A percentile compares a stretch with the other conserved stretches of the same genome.
Conservation (phyloP, 2,797 vertebrate species). For the Sarcoramphus papa region DNA sequence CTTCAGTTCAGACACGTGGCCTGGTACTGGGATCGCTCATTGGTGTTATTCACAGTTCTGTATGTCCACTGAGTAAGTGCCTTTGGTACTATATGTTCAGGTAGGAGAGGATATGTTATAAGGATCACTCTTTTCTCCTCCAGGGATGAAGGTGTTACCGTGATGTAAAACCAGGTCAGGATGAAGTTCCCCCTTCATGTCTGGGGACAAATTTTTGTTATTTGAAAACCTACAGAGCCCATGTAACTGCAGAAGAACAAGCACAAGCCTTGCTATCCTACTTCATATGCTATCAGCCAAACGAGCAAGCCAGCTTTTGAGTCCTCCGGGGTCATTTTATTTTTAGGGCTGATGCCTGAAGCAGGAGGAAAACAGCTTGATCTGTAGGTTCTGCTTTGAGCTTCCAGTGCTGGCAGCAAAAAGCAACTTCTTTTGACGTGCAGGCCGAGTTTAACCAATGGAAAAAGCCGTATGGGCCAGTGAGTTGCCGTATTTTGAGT, state of each 20-base stretch:
- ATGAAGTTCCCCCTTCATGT: not conserved
- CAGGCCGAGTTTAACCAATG: not conserved
- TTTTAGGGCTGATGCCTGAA: slow-evolving; percentile 56
- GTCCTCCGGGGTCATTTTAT: slow-evolving; percentile 51
- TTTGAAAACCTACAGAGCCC: not conserved
- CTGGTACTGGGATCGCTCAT: not conserved
- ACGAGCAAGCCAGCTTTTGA: not conserved
- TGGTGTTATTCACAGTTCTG: not conserved
- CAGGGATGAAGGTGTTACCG: not conserved
- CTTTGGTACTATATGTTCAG: not conserved
- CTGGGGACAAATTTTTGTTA: not conserved
- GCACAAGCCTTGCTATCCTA: not conserved
- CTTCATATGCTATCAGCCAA: slow-evolving; percentile 11
- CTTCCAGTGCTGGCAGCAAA: slow-evolving; percentile 22
- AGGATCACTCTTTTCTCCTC: not conserved
- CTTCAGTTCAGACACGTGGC: not conserved
- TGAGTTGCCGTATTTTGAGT: not conserved
- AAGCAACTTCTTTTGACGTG: not conserved
- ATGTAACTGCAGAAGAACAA: not conserved
- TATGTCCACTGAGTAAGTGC: not conserved
- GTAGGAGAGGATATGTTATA: not conserved
- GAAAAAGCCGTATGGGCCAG: slow-evolving; percentile 20
- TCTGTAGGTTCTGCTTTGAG: slow-evolving; percentile 31
- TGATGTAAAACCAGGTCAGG: not conserved
- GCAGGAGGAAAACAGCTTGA: slow-evolving; percentile 41